These are phyloP conservation scores for Lordiphosa mommai DNA, from an alignment of 1,140 invertebrate genomes.

Conservation along the genomic window DNA sequence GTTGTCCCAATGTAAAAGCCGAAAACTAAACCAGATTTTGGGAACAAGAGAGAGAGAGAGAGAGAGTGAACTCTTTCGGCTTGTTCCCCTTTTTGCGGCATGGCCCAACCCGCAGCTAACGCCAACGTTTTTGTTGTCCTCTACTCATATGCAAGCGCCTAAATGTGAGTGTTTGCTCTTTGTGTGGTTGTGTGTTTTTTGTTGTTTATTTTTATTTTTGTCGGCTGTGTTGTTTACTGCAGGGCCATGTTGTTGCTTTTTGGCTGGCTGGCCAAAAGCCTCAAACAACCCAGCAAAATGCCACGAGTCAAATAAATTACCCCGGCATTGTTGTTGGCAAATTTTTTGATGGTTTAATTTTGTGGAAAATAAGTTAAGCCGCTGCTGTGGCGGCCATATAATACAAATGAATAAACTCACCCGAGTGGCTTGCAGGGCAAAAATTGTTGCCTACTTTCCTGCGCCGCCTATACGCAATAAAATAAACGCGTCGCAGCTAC, in stretches of 20 bases:
- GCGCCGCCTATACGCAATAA: conserved; percentile 71
- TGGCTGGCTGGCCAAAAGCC: conserved; percentile 18
- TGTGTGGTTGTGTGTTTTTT: conserved; percentile 16
- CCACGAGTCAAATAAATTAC: conserved; percentile 77
- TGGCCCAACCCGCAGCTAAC: conserved; percentile 49
- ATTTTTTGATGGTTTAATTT: conserved; percentile 78
- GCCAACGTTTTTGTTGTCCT: conserved; percentile 27
- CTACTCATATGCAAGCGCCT: conserved; percentile 29
- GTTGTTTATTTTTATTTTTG: conserved; percentile 19
- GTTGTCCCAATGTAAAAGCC: too few relatives aligned
- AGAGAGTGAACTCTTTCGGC: too few relatives aligned
- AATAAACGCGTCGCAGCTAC: conserved; percentile 72
- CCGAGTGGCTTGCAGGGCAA: conserved; percentile 6
- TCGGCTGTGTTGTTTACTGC: conserved; percentile 31
- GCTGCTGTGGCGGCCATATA: conserved; percentile 68
- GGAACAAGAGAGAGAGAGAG: too few relatives aligned
- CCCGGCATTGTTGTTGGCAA: conserved; percentile 74
- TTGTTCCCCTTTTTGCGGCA: conserved; percentile 15
- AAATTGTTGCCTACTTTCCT: conserved; percentile 62
- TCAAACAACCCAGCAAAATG: conserved; percentile 50
- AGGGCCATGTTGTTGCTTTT: conserved; percentile 25
- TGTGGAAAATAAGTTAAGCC: conserved; percentile 77
- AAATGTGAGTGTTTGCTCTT: conserved; percentile 19
- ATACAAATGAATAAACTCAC: conserved; percentile 23
- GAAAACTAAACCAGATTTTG: too few relatives aligned